Conservation (phyloP, 2,113 vertebrate species). For the Nannobrachium achirus region DNA sequence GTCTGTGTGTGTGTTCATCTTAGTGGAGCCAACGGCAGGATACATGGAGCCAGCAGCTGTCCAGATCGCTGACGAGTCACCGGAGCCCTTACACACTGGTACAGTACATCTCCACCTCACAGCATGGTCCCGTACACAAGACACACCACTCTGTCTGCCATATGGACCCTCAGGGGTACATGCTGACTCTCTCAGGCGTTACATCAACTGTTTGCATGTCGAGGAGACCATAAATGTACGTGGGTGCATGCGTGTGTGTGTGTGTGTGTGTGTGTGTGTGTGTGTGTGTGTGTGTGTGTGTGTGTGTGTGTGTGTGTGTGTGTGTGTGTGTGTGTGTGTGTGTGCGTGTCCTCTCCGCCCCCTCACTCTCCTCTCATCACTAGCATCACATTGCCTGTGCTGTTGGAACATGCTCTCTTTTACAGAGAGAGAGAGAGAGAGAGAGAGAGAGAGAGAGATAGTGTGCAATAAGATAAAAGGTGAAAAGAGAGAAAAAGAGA, state of each 20-base stretch:
- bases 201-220: too few relatives aligned
- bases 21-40: conserved; percentile 74
- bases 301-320: background rate
- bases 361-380: background rate
- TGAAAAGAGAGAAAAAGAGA: background rate
- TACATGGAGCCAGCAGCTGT: conserved; percentile 68
- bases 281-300: background rate
- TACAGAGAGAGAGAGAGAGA: conserved; percentile 15
- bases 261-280: background rate
- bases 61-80: conserved; percentile 74
- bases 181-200: too few relatives aligned
- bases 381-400: conserved; percentile 14
- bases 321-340: background rate
- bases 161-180: too few relatives aligned
- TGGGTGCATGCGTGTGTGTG: background rate
- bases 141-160: too few relatives aligned
- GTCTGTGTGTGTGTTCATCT: conserved; percentile 64
- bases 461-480: conserved; percentile 1
- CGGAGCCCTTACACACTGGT: conserved; percentile 81
- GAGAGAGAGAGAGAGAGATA: conserved; percentile 13
- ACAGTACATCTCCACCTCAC: conserved; percentile 17
- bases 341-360: background rate
- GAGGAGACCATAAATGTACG: too few relatives aligned
- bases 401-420: conserved; percentile 24
- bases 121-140: background rate